Evolutionary conservation across 2,113 vertebrate species (phyloP), one percentile per base, ranked within the genome.

Genomic region (Butastur rufipennis): DNA sequence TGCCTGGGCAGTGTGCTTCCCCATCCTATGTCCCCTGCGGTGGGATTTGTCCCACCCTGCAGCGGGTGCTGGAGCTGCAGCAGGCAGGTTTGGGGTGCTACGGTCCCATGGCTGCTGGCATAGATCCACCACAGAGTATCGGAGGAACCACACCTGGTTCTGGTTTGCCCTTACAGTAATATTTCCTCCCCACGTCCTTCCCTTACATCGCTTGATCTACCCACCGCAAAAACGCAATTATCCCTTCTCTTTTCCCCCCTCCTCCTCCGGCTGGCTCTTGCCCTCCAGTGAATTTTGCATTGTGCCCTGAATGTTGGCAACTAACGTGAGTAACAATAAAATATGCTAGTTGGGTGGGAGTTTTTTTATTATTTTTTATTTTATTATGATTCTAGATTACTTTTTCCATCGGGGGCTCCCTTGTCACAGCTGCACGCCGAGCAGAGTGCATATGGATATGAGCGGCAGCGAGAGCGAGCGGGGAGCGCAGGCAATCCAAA

Each of bases 321-420:
- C 98, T 95, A 93, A 98, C 97, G 96, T 93, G 94, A 98, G 98
- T 97, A 99, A 98, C 98, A 99, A 98, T 97, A 98, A 99, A 95
- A 96, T 91, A 92, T 95, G 94, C 96, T 95, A 61, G 95, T 77
- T 56, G 72, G 45, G 43, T 52, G 34, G 8, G 7, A n/a, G 26
- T 10, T 0, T 16, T 23, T 73, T n/a, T 20, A 68, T 23, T 26
- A 89, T 66, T 98, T 96, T 77, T 58, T 38, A 73, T 91, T 91
- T 98, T 97, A 81, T 96, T 97, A 96, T 97, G 97, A 66, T 98
- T 98, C 97, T 98, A 99, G 98, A 98, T 99, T 98, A 99, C 99
- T 99, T 99, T 99, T 99, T 92, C 98, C 97, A 96, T 95, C 79
- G 97, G 98, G 98, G 96, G 96, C 91, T 97, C 97, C 98, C 98